Evolutionary conservation across 1,140 invertebrate species (phyloP), one percentile per base, ranked within the genome.

Genomic region (Eupeodes corollae): DNA sequence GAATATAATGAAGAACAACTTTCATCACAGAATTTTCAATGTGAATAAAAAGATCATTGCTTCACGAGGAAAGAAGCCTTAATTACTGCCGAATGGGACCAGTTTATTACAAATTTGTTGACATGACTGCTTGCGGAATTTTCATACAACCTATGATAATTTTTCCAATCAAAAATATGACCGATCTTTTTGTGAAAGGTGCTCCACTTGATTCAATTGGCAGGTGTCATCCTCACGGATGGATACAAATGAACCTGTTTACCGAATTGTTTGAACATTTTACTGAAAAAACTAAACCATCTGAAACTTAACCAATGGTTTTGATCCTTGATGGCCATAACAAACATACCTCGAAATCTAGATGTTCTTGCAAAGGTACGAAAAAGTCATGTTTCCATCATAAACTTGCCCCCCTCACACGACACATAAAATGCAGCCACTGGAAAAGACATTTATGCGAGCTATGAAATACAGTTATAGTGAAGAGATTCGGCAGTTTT

Each of bases 121-220:
- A n/a, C 33, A 68, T 66, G 62, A 69, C 54, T 46, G 61, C 58
- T 10, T 50, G 46, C 26, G 60, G 63, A 9, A 49, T 50, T 41
- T 68, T 63, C 58, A 45, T 69, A 10, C 61, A 62, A 37, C 59
- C 61, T 31, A 51, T 64, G 55, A 47, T 68, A 9, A 63, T 68
- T 46, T 67, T 61, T 54, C 60, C 65, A 11, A 49, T 57, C 31
- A 67, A 65, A 59, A 56, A 55, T 42, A 54, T 55, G 49, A 58
- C 49, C 34, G 52, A 57, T 26, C 43, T 51, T 34, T 46, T 67
- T 46, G 58, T 61, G 57, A 58, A 54, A 54, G 58, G 57, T 35
- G 57, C 57, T 42, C 59, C 64, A 44, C 50, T 51, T 47, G 61
- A 63, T 47, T 48, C 60, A n/a, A 56, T 66, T 31, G 44, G 52